A percentile compares a stretch with the other conserved stretches of the same genome.
phyloP scores from a whole-genome alignment of 2,113 vertebrate species.

The Brachyhypopomus gauderio region DNA sequence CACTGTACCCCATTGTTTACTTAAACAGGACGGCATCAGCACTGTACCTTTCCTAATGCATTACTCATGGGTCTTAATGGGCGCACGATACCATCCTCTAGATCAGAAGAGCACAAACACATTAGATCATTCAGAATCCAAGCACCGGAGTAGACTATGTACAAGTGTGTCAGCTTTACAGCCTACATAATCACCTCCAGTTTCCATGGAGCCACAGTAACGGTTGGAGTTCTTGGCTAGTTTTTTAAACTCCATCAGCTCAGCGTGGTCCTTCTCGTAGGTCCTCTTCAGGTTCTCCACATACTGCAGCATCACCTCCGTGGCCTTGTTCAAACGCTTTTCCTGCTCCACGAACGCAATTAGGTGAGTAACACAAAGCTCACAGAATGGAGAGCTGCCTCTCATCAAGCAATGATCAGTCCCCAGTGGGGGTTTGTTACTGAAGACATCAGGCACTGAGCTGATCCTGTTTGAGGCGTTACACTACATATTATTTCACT shows the following conservation, averaged over 20 bases:
- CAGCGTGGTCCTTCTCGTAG: slow-evolving; percentile 96
- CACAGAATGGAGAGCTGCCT: too few species aligned
- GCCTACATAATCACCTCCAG: slow-evolving; percentile 65
- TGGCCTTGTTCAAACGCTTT: slow-evolving; percentile 96
- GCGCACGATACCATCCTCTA: slow-evolving; percentile 93
- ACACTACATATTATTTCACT: too few species aligned
- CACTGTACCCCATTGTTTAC: not conserved
- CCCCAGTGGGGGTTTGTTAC: too few species aligned
- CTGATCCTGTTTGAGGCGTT: not conserved
- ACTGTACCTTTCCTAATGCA: slow-evolving; percentile 90
- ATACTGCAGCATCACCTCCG: slow-evolving; percentile 98
- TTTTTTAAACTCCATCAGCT: slow-evolving; percentile 96
- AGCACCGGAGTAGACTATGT: not conserved
- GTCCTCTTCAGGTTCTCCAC: slow-evolving; percentile 97
- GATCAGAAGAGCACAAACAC: slow-evolving; percentile 50
- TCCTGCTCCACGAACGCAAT: slow-evolving; percentile 75
- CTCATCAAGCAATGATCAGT: not conserved
- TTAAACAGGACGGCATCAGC: not conserved
- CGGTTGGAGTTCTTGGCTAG: slow-evolving; percentile 95
- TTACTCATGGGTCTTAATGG: slow-evolving; percentile 91
- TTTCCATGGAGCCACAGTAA: slow-evolving; percentile 83
- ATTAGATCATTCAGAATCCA: not conserved
- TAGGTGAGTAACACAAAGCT: not conserved
- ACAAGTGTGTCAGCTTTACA: not conserved
- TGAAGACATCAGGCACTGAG: too few species aligned